A percentile compares a stretch with the other conserved stretches of the same genome.
Evolutionary conservation across 2,797 vertebrate genomes (phyloP).

Genomic region (Furcifer pardalis): DNA sequence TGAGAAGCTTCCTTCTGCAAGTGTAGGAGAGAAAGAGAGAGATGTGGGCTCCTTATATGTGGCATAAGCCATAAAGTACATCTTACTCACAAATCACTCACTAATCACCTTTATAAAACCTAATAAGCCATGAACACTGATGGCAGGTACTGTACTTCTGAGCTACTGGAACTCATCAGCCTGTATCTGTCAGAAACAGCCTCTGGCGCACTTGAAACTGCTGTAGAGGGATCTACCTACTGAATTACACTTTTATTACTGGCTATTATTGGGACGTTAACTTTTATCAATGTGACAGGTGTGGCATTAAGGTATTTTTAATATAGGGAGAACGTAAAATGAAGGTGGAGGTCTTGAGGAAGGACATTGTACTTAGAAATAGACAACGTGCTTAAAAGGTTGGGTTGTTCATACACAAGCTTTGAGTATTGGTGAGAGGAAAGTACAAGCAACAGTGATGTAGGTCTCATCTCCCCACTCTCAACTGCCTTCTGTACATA

Average conservation of each 20-base stretch:
- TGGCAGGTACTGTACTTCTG: conserved; percentile 33
- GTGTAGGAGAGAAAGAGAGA: conserved; percentile 16
- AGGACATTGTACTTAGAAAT: background rate
- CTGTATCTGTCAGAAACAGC: conserved; percentile 40
- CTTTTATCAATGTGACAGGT: conserved; percentile 35
- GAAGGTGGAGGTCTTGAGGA: background rate
- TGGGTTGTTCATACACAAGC: background rate
- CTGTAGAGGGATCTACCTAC: conserved; percentile 28
- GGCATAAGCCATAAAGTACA: conserved; percentile 44
- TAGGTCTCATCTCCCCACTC: background rate
- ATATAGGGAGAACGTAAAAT: background rate
- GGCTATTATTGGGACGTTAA: conserved; percentile 27
- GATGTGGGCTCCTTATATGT: conserved; percentile 47
- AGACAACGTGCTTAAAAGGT: background rate
- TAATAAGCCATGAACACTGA: conserved; percentile 41
- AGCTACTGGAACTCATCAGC: conserved; percentile 42
- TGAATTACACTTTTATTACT: conserved; percentile 25
- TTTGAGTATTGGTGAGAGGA: background rate
- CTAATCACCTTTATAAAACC: conserved; percentile 53
- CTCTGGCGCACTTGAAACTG: conserved; percentile 37
- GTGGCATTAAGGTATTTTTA: background rate
- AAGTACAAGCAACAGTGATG: background rate
- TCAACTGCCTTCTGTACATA: background rate
- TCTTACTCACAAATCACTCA: conserved; percentile 52
- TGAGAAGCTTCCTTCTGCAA: background rate